Base-by-base conservation (phyloP, 2,113 vertebrate species). In the Psephotus haematonotus region DNA sequence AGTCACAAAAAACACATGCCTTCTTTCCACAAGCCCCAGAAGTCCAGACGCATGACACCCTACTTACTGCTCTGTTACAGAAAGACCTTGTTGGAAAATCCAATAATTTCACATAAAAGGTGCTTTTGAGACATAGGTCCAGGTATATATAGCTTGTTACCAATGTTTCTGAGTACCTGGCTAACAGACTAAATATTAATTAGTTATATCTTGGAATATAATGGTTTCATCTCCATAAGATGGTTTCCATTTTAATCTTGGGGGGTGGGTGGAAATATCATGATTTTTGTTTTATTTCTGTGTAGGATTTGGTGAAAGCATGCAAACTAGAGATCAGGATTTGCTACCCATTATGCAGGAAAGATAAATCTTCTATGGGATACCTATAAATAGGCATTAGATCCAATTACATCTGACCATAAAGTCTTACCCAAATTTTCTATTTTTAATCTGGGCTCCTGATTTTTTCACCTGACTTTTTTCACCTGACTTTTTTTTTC, bases 181-280 rank as follows among this genome's bases (percentile, higher is more conserved):
- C 77, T 39, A 50, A 67, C 7, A 69, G 27, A 47, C 5, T 71
- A 63, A 65, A 55, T 89, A 83, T n/a, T 33, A 82, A 35, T 27
- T 60, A 53, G 27, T 65, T 72, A 28, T 5, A 31, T 72, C 11
- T 93, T 69, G 69, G 33, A 91, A 82, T 49, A 52, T 28, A 46
- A n/a, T 5, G 3, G 18, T 29, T 93, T 94, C 29, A 63, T 16
- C 62, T 59, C 47, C 31, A 39, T 39, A 69, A 80, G 8, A 31
- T 5, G 3, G 22, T 24, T 95, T 94, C 29, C 53, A 23, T 46
- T 62, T 76, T 43, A 52, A 53, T 53, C 27, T 53, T 15, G 4
- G 2, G 4, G 7, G 7, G 5, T 13, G 9, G 5, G 1, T 2
- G 5, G 20, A 3, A 25, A 27, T 79, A 46, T 15, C 10, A 12